phyloP scores from a whole-genome alignment of 2,888 invertebrate species.

The Eilema sororculum region DNA sequence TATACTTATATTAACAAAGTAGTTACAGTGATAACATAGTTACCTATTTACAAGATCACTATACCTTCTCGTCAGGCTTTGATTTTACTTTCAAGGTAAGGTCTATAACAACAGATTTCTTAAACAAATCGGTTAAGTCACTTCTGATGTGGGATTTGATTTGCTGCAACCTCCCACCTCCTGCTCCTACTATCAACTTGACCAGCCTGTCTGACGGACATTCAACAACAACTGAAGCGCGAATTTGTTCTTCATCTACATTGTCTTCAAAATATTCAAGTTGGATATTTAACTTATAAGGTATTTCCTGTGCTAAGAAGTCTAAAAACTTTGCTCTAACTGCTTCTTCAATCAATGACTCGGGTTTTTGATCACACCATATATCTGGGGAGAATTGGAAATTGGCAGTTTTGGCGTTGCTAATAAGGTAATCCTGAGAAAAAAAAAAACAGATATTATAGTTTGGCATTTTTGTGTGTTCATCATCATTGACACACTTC shows the following conservation, averaged over 20 bases:
- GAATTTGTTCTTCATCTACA: constrained; percentile 80
- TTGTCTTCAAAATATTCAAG: constrained; percentile 89
- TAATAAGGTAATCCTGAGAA: constrained; percentile 90
- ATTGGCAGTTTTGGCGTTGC: constrained; percentile 88
- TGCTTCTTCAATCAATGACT: constrained; percentile 90
- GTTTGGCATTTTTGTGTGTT: too few relatives aligned
- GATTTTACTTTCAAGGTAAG: constrained; percentile 65
- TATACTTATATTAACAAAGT: neutral
- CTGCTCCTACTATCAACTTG: constrained; percentile 89
- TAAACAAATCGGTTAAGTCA: constrained; percentile 89
- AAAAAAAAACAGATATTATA: constrained; percentile 7
- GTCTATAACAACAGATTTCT: constrained; percentile 84
- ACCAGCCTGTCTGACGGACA: constrained; percentile 89
- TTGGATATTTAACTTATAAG: constrained; percentile 90
- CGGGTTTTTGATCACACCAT: constrained; percentile 92
- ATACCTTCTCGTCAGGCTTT: constrained; percentile 41
- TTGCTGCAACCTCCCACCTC: constrained; percentile 90
- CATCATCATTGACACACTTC: too few relatives aligned
- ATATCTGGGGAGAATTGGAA: constrained; percentile 90
- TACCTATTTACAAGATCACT: neutral
- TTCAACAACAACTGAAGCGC: constrained; percentile 87
- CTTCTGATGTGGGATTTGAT: constrained; percentile 89
- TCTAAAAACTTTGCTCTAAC: constrained; percentile 95
- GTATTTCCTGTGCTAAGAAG: constrained; percentile 94
- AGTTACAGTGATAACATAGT: neutral